Evolutionary conservation across 2,797 vertebrate genomes (phyloP).

Genomic region (Knipowitschia caucasica): DNA sequence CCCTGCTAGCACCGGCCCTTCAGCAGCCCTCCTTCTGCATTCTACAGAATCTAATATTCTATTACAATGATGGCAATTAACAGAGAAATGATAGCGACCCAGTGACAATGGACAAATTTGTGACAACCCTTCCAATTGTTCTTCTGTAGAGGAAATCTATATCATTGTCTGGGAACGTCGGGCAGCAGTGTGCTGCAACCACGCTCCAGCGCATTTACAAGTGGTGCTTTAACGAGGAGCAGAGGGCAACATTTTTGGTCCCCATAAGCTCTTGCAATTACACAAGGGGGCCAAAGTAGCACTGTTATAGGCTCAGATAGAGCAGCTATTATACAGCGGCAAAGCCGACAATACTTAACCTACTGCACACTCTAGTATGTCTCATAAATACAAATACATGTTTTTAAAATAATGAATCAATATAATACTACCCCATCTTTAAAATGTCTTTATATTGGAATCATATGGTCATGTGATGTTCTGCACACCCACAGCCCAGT

Average conservation of each 20-base stretch:
- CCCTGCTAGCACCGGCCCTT: conserved; percentile 46
- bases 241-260: conserved; percentile 69
- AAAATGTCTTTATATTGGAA: neutral
- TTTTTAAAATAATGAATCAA: conserved; percentile 42
- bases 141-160: conserved; percentile 71
- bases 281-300: conserved; percentile 61
- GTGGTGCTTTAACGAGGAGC: conserved; percentile 67
- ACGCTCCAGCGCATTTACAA: conserved; percentile 70
- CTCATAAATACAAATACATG: conserved; percentile 41
- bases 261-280: conserved; percentile 68
- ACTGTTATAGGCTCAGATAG: conserved; percentile 51
- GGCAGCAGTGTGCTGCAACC: conserved; percentile 63
- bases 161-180: conserved; percentile 68
- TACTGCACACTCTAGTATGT: conserved; percentile 37
- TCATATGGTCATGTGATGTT: neutral
- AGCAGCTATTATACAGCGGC: conserved; percentile 27
- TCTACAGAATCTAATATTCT: conserved; percentile 64
- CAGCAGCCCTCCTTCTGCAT: conserved; percentile 58
- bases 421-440: conserved; percentile 33
- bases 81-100: conserved; percentile 66
- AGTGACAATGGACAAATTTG: conserved; percentile 74
- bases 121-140: conserved; percentile 74
- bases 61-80: conserved; percentile 73
- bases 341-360: conserved; percentile 41
- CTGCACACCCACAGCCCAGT: conserved; percentile 10